Conservation (phyloP, 2,797 vertebrate genomes). For the Platyrinchus mystaceus region DNA sequence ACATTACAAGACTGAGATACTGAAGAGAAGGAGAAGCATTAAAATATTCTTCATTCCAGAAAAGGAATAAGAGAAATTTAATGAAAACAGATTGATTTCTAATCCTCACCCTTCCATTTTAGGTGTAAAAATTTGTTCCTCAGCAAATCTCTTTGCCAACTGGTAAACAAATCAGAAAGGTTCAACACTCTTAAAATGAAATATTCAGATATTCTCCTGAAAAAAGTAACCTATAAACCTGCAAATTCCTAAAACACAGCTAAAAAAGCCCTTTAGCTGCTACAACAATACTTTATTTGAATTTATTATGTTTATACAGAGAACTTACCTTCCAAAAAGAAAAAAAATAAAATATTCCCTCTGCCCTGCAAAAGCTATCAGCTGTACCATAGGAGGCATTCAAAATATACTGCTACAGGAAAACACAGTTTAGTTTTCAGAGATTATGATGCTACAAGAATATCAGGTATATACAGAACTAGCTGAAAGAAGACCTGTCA, state of each 20-base stretch:
- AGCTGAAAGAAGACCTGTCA: not conserved
- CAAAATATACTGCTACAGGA: not conserved
- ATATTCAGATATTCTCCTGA: not conserved
- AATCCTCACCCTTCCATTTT: constrained; percentile 4
- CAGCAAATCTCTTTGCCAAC: constrained; percentile 24
- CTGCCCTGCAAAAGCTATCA: not conserved
- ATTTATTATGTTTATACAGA: not conserved
- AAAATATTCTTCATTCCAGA: not conserved
- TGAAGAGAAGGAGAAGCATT: not conserved
- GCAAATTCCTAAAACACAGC: not conserved
- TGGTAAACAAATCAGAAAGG: not conserved
- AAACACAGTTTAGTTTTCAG: not conserved
- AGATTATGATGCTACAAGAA: not conserved
- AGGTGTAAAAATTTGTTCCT: constrained; percentile 6
- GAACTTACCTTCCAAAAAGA: not conserved
- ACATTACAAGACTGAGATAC: not conserved
- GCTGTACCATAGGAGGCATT: not conserved
- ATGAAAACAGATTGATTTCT: not conserved
- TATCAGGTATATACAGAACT: not conserved
- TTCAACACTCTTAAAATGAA: constrained; percentile 6
- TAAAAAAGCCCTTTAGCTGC: not conserved
- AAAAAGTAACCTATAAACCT: not conserved
- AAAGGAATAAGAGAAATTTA: constrained; percentile 7
- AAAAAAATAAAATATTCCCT: not conserved
- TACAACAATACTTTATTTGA: not conserved